These are phyloP conservation scores for Diglossa cyanea DNA, from an alignment of 2,797 vertebrate genomes.

Conservation along the genomic window DNA sequence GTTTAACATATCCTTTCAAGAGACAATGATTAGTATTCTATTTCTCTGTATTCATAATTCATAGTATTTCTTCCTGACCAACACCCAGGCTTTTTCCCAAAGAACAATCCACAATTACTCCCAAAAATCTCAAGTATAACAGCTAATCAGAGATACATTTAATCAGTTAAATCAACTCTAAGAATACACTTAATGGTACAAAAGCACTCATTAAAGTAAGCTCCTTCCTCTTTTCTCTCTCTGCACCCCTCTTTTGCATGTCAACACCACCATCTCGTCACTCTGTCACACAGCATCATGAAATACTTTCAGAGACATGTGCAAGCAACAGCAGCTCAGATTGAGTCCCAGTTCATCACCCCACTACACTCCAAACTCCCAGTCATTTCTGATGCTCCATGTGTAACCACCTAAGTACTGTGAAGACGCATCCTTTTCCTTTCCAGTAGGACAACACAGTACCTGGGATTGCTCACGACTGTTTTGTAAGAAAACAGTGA, in stretches of 20 bases:
- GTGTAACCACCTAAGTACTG: background rate
- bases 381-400: background rate
- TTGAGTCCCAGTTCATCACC: background rate
- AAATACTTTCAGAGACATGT: background rate
- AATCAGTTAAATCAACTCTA: background rate
- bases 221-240: background rate
- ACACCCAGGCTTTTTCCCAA: background rate
- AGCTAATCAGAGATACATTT: background rate
- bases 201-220: background rate
- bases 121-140: background rate
- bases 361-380: background rate
- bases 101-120: background rate
- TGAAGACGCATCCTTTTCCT: background rate
- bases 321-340: background rate
- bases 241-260: background rate
- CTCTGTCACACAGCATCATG: background rate
- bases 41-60: background rate
- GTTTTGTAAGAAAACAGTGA: background rate
- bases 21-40: background rate
- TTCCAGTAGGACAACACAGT: background rate
- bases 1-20: background rate
- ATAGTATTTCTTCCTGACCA: background rate
- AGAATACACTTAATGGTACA: background rate
- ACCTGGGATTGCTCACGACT: background rate
- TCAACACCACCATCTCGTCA: background rate